Conservation (phyloP, 2,113 vertebrate species). For the Atractosteus spatula region DNA sequence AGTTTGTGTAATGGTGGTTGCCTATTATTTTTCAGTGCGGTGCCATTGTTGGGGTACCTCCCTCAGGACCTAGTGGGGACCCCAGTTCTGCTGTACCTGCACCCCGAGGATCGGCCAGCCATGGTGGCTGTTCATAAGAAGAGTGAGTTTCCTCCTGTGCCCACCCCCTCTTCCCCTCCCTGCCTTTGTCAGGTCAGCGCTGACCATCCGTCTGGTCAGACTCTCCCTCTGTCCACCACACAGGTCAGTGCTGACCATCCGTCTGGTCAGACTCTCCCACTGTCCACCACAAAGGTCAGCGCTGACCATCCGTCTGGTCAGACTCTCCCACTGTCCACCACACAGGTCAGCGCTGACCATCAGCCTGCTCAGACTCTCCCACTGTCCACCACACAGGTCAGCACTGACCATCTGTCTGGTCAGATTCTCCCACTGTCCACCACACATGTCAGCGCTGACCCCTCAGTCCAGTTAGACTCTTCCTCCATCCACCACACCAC, state of each 20-base stretch:
- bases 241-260: neutral
- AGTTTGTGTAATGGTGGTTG: too few species aligned
- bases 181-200: too few species aligned
- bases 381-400: neutral
- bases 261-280: neutral
- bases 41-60: slow-evolving; percentile 81
- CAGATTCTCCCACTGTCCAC: slow-evolving; percentile 47
- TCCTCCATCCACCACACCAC: neutral
- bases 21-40: slow-evolving; percentile 63
- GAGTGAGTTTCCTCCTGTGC: slow-evolving; percentile 61
- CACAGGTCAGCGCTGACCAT: neutral
- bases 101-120: slow-evolving; percentile 83
- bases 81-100: slow-evolving; percentile 76
- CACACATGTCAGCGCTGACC: neutral
- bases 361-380: neutral
- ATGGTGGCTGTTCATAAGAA: slow-evolving; percentile 90
- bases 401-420: neutral
- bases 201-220: neutral
- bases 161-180: neutral
- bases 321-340: neutral
- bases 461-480: neutral
- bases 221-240: neutral
- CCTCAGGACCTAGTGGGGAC: slow-evolving; percentile 86
- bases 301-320: neutral
- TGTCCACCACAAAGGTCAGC: neutral